Conservation (phyloP, 2,888 invertebrate genomes). For the Oxycera nigricornis region DNA sequence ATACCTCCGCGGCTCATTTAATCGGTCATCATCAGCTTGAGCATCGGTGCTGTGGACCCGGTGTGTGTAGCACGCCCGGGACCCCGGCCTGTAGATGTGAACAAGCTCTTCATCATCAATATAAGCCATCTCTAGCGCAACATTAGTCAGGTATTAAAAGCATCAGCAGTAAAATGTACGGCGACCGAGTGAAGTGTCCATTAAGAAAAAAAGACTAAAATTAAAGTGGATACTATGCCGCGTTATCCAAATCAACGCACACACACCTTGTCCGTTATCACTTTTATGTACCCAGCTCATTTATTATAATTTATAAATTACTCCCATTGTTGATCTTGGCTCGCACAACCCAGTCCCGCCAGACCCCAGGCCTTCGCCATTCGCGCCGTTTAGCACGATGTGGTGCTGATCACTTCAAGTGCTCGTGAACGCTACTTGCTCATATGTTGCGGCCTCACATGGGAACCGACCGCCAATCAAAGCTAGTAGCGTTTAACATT, state of each 20-base stretch:
- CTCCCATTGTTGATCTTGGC: conserved; percentile 22
- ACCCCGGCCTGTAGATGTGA: neutral
- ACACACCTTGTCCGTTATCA: conserved; percentile 33
- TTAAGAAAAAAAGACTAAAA: conserved; percentile 30
- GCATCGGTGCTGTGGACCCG: neutral
- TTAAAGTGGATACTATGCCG: conserved; percentile 21
- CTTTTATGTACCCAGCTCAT: conserved; percentile 6
- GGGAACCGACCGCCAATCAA: too few relatives aligned
- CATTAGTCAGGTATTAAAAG: neutral
- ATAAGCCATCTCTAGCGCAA: neutral
- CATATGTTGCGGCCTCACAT: too few relatives aligned
- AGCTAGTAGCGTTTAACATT: neutral
- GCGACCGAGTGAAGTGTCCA: neutral
- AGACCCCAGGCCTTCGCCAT: neutral
- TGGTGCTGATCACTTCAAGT: neutral
- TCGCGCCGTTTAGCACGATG: neutral
- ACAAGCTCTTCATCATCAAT: neutral
- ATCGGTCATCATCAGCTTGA: conserved; percentile 15
- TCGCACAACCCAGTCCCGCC: neutral
- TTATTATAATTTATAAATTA: conserved; percentile 37
- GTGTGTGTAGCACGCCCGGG: neutral
- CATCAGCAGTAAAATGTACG: neutral
- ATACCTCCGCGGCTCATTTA: conserved; percentile 9
- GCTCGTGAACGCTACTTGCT: neutral
- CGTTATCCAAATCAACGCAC: conserved; percentile 2